phyloP scores from a whole-genome alignment of 2,888 invertebrate genomes.

The Furcula furcula region DNA sequence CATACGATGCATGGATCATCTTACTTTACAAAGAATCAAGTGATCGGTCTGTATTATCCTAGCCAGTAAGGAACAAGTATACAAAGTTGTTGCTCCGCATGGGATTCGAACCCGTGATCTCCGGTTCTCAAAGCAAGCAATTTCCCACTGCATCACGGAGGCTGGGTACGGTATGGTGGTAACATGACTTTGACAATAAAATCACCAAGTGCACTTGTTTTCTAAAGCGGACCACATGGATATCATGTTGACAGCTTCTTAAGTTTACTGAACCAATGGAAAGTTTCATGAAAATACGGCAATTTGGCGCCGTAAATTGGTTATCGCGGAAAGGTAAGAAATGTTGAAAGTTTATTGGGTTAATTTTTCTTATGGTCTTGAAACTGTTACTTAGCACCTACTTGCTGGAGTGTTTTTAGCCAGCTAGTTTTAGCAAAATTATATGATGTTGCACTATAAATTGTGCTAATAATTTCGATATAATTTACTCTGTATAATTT shows the following conservation, averaged over 20 bases:
- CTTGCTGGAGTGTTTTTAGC: not conserved
- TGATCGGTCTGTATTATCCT: too few relatives aligned
- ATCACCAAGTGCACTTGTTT: constrained; percentile 10
- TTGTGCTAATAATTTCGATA: too few relatives aligned
- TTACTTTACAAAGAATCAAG: too few relatives aligned
- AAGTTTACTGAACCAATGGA: not conserved
- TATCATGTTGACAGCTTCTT: not conserved
- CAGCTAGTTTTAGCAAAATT: not conserved
- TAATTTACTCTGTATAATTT: too few relatives aligned
- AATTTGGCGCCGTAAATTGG: not conserved
- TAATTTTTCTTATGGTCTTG: not conserved
- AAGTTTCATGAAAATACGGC: not conserved
- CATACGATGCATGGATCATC: too few relatives aligned
- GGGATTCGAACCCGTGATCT: too few relatives aligned
- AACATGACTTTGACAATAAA: constrained; percentile 7
- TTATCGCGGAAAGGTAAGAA: not conserved
- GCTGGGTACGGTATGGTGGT: too few relatives aligned
- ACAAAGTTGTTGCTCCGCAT: too few relatives aligned
- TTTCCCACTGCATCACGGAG: too few relatives aligned
- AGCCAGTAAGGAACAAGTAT: too few relatives aligned
- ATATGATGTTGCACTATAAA: too few relatives aligned
- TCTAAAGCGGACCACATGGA: not conserved
- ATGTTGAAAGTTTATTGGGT: not conserved
- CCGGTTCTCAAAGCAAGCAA: too few relatives aligned
- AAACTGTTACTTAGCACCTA: not conserved